Evolutionary conservation across 1,140 invertebrate genomes (phyloP), one percentile per base, ranked within the genome.

Genomic region (Atta texana): DNA sequence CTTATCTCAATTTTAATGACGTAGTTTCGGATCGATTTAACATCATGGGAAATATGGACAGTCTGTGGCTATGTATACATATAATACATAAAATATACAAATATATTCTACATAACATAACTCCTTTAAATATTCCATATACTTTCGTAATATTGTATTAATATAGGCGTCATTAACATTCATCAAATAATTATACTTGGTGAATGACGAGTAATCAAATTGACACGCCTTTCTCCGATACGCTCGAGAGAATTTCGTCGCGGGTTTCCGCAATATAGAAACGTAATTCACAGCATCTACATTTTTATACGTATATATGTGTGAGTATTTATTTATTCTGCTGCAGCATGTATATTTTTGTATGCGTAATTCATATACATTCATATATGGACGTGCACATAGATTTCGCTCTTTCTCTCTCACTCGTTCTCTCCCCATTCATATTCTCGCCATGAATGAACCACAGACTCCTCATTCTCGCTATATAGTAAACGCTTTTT

Each of bases 371-470:
- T 44, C 49, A 51, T 51, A 51, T 63, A 74, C 51, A 75, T 44
- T 39, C 34, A 61, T 64, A 51, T 69, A 77, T 21, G 85, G 51
- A 61, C 77, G 63, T 84, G 77, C 51, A 64, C 72, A 74, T 87
- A 84, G 85, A 89, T 90, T 74, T 74, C 31, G 24, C 55, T 72
- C 49, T 76, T 34, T 63, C 59, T 69, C 24, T 75, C 71, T 74
- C 89, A 90, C 91, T 92, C 91, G 76, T 89, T 91, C 91, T 92
- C 88, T 88, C 81, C 86, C 90, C 92, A 93, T 93, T 94, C 92
- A 93, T 87, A 63, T 85, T 61, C 84, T 88, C 89, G 86, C 90
- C 90, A 93, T 94, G 92, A 94, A 94, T 93, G 93, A 94, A 93
- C 86, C 82, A 88, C 91, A 90, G 87, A 86, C 87, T 92, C 91